Base-by-base conservation (phyloP, 2,797 vertebrate genomes). In the Cygnus olor region DNA sequence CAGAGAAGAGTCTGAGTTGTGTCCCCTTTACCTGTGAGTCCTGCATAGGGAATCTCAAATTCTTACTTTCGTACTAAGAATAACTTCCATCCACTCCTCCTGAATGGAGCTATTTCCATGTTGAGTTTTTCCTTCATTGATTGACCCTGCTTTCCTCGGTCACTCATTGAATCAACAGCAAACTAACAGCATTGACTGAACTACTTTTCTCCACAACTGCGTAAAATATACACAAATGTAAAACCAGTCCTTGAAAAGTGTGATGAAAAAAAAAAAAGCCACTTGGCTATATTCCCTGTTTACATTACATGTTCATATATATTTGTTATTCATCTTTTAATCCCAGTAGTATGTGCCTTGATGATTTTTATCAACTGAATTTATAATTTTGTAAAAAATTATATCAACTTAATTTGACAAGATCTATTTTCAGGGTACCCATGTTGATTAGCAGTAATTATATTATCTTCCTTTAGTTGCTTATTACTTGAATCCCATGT, bases 401-500 rank as follows among this genome's bases (percentile, higher is more conserved):
- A 57, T 85, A 45, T 10, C 45, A 94, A 18, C 2, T 36, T 88
- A 81, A 88, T 94, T 94, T 65, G 42, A 63, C 63, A 93, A 78
- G 45, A 86, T 90, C 25, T 84, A 44, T 90, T 88, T 95, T 88
- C 61, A 45, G 45, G 36, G 22, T 72, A 83, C 32, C 65, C 30
- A 13, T 65, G 57, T 86, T 95, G 76, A 89, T 94, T 94, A 93
- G 42, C 69, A 81, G 42, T 79, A 85, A 94, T 93, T 81, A 69
- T 40, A 81, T 96, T 91, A 80, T 76, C 58, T 14, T 95, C 11
- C 34, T 89, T 80, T 58, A 63, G 18, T 28, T 84, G 58, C 32
- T 94, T 88, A 81, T 93, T 90, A 92, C 58, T 93, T 92, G 47
- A 94, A 58, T 90, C 45, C 25, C 40, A 0, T 72, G 61, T 69